Percentiles rank a stretch among this genome's conserved stretches.
Evolutionary conservation across 1,140 invertebrate species (phyloP).

Genomic region (Vanessa tameamea): DNA sequence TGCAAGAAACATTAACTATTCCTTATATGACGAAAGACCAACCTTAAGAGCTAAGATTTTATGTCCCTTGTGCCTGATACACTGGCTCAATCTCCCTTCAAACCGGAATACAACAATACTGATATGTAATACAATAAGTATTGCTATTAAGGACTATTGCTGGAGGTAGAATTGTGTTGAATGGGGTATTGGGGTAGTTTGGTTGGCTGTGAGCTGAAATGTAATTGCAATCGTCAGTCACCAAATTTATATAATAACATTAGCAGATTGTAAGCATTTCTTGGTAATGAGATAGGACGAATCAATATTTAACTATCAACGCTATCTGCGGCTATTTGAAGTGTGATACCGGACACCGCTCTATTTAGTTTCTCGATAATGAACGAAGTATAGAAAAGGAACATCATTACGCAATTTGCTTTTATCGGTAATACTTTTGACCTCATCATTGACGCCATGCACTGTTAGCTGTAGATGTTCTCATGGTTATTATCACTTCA

Average conservation of each 20-base stretch:
- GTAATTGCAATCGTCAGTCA: neutral
- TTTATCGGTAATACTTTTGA: constrained; percentile 2
- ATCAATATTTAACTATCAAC: constrained; percentile 48
- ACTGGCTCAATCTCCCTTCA: no score
- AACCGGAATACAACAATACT: no score
- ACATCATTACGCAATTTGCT: constrained; percentile 20
- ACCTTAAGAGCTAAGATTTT: no score
- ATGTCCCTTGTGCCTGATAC: no score
- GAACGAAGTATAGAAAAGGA: constrained; percentile 13
- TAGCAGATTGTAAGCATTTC: constrained; percentile 37
- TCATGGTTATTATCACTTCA: neutral
- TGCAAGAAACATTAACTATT: no score
- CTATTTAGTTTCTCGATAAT: constrained; percentile 34
- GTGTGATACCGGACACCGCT: constrained; percentile 41
- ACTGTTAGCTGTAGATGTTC: neutral
- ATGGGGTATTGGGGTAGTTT: no score
- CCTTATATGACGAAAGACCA: no score
- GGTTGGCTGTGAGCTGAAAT: neutral
- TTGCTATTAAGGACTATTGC: no score
- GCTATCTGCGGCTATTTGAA: constrained; percentile 44
- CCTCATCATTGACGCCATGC: neutral
- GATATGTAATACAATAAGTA: no score
- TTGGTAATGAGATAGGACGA: constrained; percentile 44
- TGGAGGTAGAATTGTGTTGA: no score
- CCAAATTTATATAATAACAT: constrained; percentile 5